These are phyloP conservation scores for Mycetomoellerius zeteki DNA, from an alignment of 1,140 invertebrate genomes.

Conservation along the genomic window DNA sequence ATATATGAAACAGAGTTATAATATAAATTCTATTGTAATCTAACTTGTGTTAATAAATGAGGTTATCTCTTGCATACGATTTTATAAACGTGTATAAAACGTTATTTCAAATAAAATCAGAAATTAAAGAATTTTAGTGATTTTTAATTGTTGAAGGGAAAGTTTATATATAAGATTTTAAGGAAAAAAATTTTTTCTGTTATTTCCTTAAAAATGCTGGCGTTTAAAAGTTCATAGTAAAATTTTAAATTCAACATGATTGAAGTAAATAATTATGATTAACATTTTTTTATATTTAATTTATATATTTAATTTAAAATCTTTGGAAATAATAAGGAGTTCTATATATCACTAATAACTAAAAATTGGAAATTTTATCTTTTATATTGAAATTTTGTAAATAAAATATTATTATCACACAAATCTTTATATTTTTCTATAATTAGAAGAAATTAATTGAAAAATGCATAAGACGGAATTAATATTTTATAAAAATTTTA, in stretches of 20 bases:
- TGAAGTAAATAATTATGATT: neutral
- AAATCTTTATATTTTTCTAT: neutral
- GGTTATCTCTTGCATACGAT: constrained; percentile 15
- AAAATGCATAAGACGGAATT: neutral
- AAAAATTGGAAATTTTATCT: neutral
- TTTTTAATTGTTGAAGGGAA: neutral
- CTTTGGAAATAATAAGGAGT: neutral
- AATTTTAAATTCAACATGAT: neutral
- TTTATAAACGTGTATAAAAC: constrained; percentile 25
- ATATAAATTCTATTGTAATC: neutral
- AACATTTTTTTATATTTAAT: neutral
- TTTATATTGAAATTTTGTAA: neutral
- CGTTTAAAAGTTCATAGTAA: neutral
- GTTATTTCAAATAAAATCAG: neutral
- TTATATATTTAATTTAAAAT: neutral
- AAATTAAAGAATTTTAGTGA: neutral
- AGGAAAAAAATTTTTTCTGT: neutral
- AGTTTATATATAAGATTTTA: neutral
- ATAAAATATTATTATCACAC: neutral
- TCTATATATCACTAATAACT: neutral
- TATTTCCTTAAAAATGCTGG: neutral
- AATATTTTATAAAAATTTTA: neutral
- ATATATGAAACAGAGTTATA: constrained; percentile 10
- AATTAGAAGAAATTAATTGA: neutral
- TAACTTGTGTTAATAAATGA: constrained; percentile 19